Conservation (phyloP, 2,888 invertebrate genomes). For the Ophion slaviceki region DNA sequence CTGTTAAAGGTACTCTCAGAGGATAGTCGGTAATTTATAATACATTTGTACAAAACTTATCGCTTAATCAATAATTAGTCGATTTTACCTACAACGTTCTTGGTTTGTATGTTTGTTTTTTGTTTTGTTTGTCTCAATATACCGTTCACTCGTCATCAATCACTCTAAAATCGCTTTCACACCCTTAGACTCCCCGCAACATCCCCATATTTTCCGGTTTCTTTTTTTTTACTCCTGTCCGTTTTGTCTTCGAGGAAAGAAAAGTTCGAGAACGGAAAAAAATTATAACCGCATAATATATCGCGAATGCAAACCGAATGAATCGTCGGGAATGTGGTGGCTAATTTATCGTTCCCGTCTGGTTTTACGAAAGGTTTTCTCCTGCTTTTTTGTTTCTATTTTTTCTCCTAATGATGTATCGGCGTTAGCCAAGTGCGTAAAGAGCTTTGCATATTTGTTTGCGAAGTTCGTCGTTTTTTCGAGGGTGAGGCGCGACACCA, state of each 20-base stretch:
- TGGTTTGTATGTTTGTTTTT: constrained; percentile 37
- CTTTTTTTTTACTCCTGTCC: constrained; percentile 13
- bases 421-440: not conserved
- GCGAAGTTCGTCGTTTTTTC: not conserved
- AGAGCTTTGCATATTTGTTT: not conserved
- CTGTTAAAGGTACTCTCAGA: constrained; percentile 77
- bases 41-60: constrained; percentile 82
- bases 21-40: constrained; percentile 80
- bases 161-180: constrained; percentile 44
- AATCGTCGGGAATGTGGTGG: not conserved
- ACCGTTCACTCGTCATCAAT: constrained; percentile 49
- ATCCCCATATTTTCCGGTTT: constrained; percentile 60
- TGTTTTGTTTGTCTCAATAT: constrained; percentile 27
- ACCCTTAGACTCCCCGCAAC: constrained; percentile 50
- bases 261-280: constrained; percentile 16
- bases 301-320: constrained; percentile 25
- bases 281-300: not conserved
- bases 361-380: not conserved
- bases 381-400: not conserved
- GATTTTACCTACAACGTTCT: constrained; percentile 70
- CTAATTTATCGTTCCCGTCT: constrained; percentile 9
- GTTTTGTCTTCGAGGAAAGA: constrained; percentile 24
- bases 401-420: not conserved
- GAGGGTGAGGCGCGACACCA: too few species aligned
- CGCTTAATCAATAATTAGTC: constrained; percentile 80